These are phyloP conservation scores for Globodera rostochiensis DNA, from an alignment of 1,140 invertebrate genomes.

Conservation along the genomic window DNA sequence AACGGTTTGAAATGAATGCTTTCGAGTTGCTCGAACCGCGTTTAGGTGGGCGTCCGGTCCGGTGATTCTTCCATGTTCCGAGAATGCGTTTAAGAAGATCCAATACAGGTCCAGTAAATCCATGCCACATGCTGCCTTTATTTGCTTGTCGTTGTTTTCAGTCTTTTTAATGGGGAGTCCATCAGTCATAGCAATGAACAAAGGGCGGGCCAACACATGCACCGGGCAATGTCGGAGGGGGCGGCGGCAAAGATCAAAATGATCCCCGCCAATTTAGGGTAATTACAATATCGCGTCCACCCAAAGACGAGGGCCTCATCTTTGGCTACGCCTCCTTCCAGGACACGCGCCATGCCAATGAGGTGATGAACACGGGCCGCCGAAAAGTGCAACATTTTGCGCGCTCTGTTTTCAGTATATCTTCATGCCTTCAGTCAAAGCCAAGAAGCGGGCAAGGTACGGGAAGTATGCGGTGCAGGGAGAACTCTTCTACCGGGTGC, in stretches of 20 bases:
- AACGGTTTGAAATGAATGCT: conserved; percentile 14
- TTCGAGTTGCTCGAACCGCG: background rate
- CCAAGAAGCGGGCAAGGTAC: background rate
- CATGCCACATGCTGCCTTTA: too few relatives aligned
- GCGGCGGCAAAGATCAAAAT: background rate
- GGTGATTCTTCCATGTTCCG: conserved; percentile 37
- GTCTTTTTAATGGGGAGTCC: conserved; percentile 19
- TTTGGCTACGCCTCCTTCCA: conserved; percentile 19
- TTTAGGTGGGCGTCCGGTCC: conserved; percentile 39
- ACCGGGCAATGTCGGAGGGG: conserved; percentile 13
- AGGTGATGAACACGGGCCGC: background rate
- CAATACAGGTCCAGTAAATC: background rate
- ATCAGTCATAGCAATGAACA: background rate
- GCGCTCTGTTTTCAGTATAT: conserved; percentile 28
- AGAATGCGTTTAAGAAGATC: conserved; percentile 32
- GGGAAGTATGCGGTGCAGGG: conserved; percentile 24
- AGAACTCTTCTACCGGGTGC: conserved; percentile 20
- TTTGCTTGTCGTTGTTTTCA: background rate
- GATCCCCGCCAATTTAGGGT: background rate
- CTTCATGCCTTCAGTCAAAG: conserved; percentile 26
- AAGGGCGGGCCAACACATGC: background rate
- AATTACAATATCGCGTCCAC: background rate
- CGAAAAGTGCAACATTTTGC: background rate
- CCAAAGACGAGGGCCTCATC: background rate
- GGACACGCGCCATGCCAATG: conserved; percentile 13